A percentile compares a stretch with the other conserved stretches of the same genome.
These are phyloP conservation scores for Antennarius maculatus DNA, from an alignment of 2,797 vertebrate species.

Conservation along the genomic window DNA sequence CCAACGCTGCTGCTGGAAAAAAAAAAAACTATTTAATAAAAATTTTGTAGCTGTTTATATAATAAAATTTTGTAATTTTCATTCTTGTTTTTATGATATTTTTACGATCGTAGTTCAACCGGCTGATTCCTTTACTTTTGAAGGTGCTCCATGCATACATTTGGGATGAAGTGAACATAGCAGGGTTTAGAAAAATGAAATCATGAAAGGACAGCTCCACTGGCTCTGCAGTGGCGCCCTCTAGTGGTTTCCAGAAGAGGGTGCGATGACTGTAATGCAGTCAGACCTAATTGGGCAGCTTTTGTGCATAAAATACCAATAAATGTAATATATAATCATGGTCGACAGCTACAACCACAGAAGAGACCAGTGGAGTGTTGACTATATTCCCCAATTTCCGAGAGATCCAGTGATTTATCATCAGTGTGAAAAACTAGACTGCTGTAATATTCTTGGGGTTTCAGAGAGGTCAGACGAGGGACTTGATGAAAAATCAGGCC, in stretches of 20 bases:
- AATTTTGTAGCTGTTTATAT: slow-evolving; percentile 77
- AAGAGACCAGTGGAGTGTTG: slow-evolving; percentile 4
- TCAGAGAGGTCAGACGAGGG: neutral
- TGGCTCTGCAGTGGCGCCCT: slow-evolving; percentile 41
- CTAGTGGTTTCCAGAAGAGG: slow-evolving; percentile 53
- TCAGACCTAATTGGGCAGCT: slow-evolving; percentile 40
- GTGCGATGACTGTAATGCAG: neutral
- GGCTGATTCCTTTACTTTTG: neutral
- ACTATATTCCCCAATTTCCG: neutral
- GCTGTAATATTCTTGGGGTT: neutral
- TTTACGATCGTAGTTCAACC: neutral
- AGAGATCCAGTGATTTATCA: neutral
- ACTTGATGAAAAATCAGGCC: neutral
- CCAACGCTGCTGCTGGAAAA: slow-evolving; percentile 12
- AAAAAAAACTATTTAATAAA: slow-evolving; percentile 56
- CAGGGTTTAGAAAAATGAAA: neutral
- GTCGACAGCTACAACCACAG: neutral
- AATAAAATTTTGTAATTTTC: slow-evolving; percentile 80
- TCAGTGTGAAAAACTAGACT: neutral
- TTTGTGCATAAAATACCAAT: slow-evolving; percentile 32
- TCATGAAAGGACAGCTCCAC: neutral
- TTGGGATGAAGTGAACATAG: neutral
- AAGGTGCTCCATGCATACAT: neutral
- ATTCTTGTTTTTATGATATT: slow-evolving; percentile 25
- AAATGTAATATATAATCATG: slow-evolving; percentile 12